phyloP scores from a whole-genome alignment of 2,888 invertebrate species.

The Nipponacmea schrenckii region DNA sequence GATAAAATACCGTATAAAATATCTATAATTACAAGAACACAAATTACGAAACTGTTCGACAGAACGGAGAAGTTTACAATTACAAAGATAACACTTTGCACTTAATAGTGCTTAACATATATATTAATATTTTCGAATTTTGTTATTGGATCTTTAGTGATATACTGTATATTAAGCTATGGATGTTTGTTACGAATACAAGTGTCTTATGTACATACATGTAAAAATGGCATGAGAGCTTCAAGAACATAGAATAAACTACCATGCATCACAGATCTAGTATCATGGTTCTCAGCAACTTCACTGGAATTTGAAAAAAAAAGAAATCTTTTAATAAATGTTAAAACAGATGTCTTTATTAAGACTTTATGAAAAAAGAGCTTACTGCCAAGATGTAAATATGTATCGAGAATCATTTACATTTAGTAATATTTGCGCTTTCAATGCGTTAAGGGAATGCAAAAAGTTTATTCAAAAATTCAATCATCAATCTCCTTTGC shows the following conservation, averaged over 20 bases:
- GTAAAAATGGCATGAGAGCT: conserved; percentile 63
- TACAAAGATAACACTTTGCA: too few relatives aligned
- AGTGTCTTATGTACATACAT: conserved; percentile 41
- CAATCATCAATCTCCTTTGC: too few relatives aligned
- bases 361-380: background rate
- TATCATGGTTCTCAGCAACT: conserved; percentile 49
- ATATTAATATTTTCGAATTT: too few relatives aligned
- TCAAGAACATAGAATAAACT: conserved; percentile 64
- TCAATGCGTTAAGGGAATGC: too few relatives aligned
- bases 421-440: background rate
- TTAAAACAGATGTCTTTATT: background rate
- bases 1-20: conserved; percentile 62
- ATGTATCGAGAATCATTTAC: background rate
- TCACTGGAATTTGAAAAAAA: conserved; percentile 37
- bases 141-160: too few relatives aligned
- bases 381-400: background rate
- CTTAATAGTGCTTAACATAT: too few relatives aligned
- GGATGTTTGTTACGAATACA: too few relatives aligned
- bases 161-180: too few relatives aligned
- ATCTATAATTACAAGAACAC: conserved; percentile 42
- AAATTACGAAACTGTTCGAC: background rate
- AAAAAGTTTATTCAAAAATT: too few relatives aligned
- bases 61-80: background rate
- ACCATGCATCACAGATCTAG: conserved; percentile 53
- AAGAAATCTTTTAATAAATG: background rate